These are phyloP conservation scores for Drosophila tsacasi DNA, from an alignment of 1,140 invertebrate species.

Conservation along the genomic window DNA sequence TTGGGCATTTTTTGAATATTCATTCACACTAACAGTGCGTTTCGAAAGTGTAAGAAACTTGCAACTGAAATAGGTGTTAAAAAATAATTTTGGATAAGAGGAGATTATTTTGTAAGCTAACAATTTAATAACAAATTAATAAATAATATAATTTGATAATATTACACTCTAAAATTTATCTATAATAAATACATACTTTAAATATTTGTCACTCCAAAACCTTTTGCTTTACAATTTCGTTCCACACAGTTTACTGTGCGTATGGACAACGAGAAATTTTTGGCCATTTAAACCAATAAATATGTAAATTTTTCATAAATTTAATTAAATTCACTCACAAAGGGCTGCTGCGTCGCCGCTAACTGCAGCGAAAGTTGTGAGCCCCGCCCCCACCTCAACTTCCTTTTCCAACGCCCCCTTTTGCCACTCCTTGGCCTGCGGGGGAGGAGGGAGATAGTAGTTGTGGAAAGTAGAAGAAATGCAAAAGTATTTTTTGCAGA, in stretches of 20 bases:
- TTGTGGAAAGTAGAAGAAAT: conserved; percentile 24
- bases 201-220: not conserved
- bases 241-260: conserved; percentile 3
- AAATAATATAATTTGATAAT: too few species aligned
- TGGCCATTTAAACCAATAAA: conserved; percentile 83
- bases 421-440: not conserved
- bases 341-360: conserved; percentile 40
- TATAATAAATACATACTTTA: not conserved
- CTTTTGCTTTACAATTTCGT: not conserved
- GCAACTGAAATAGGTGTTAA: accelerated
- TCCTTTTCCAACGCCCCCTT: not conserved
- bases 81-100: too few species aligned
- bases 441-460: conserved; percentile 2
- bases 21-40: conserved; percentile 24
- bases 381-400: not conserved
- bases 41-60: not conserved
- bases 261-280: conserved; percentile 35
- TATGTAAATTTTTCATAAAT: conserved; percentile 84
- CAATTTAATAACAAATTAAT: too few species aligned
- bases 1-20: conserved; percentile 38
- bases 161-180: too few species aligned
- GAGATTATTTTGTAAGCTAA: too few species aligned
- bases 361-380: conserved; percentile 62
- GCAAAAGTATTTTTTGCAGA: conserved; percentile 38
- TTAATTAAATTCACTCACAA: conserved; percentile 82